Base-by-base conservation (phyloP, 2,888 invertebrate species). In the Lycophotia porphyrea region DNA sequence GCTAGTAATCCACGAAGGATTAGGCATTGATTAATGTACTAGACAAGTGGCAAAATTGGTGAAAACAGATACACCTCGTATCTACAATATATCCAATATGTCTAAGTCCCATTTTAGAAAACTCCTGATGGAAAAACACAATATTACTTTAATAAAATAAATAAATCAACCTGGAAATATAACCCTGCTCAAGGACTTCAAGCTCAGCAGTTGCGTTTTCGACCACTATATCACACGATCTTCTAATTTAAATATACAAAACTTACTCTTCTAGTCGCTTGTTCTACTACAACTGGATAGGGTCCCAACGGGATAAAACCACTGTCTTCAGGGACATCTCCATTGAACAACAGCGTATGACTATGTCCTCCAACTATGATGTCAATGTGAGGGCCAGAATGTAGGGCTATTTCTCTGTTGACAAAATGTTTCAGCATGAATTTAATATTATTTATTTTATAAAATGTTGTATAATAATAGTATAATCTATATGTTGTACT, bases 291-390 rank as follows among this genome's bases (percentile, higher is more conserved):
- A n/a, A n/a, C n/a, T n/a, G n/a, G n/a, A n/a, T n/a, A n/a, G n/a
- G n/a, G n/a, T n/a, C n/a, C n/a, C n/a, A n/a, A n/a, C n/a, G n/a
- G n/a, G n/a, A n/a, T n/a, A n/a, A n/a, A n/a, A n/a, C n/a, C n/a
- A n/a, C n/a, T 97, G 1, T 96, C 95, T 2, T 96, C 97, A 8
- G 97, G 97, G 7, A 94, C 93, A 0, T 93, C 95, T 1, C 94
- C 94, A 49, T 94, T 97, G 89, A 97, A 98, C 0, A 99, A 95
- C 82, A 99, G 97, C 0, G 98, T 98, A 90, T 99, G 98, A 8
- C 98, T 98, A 91, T 99, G 99, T 4, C 98, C 98, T 42, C 99
- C 99, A 0, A 99, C 98, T 55, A 99, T 97, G 0, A 99, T 96
- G 88, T 98, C 98, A 61, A 99, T 97, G 77, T 97, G 96, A 0